These are phyloP conservation scores for Agrochola lota DNA, from an alignment of 2,888 invertebrate species.

Conservation along the genomic window DNA sequence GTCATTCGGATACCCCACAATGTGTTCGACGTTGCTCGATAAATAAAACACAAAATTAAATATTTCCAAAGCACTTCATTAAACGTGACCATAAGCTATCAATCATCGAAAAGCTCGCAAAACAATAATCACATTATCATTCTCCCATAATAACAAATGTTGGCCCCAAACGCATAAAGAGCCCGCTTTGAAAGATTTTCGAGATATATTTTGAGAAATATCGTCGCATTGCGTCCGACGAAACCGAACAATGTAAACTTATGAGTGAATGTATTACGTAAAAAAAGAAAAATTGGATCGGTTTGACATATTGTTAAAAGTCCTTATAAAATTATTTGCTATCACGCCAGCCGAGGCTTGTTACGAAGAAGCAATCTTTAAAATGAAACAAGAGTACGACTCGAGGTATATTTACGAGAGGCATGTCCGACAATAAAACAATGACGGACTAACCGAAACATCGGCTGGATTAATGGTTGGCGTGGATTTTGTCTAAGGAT, in stretches of 20 bases:
- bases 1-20: constrained; percentile 40
- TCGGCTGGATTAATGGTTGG: constrained; percentile 73
- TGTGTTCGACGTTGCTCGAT: constrained; percentile 50
- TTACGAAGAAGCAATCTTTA: constrained; percentile 83
- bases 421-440: constrained; percentile 76
- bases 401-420: constrained; percentile 75
- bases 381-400: constrained; percentile 79
- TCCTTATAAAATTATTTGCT: constrained; percentile 90
- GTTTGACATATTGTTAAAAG: constrained; percentile 89
- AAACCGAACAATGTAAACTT: constrained; percentile 89
- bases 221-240: constrained; percentile 82
- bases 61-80: constrained; percentile 85
- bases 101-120: constrained; percentile 87
- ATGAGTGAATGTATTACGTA: constrained; percentile 88
- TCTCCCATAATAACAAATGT: constrained; percentile 89
- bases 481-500: constrained; percentile 80
- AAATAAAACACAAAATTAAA: constrained; percentile 79
- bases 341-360: constrained; percentile 87
- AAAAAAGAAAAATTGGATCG: constrained; percentile 84
- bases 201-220: constrained; percentile 86
- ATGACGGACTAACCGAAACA: constrained; percentile 73
- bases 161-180: constrained; percentile 88
- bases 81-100: constrained; percentile 87
- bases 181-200: constrained; percentile 83
- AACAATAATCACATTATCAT: constrained; percentile 91